These are phyloP conservation scores for Zeus faber DNA, from an alignment of 2,113 vertebrate species.

Conservation along the genomic window DNA sequence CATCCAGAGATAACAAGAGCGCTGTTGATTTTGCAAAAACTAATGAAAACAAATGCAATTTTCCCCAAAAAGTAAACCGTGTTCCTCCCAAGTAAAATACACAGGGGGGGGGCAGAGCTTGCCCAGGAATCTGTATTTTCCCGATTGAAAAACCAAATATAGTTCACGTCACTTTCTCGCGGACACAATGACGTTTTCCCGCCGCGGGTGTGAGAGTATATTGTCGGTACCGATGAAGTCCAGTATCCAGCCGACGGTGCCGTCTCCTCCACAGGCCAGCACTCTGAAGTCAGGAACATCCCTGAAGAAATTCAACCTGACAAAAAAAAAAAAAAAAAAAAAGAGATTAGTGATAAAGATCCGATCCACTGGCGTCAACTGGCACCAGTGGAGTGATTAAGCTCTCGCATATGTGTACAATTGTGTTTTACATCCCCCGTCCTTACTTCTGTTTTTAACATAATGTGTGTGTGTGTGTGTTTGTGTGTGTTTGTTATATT, in stretches of 20 bases:
- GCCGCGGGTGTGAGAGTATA: neutral
- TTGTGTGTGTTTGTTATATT: no score
- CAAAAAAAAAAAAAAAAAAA: no score
- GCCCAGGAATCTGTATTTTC: neutral
- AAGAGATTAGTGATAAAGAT: no score
- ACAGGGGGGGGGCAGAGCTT: no score
- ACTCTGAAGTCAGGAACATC: constrained; percentile 90
- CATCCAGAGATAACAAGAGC: constrained; percentile 28
- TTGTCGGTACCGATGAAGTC: constrained; percentile 87
- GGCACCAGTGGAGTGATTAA: no score
- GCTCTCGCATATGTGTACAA: neutral
- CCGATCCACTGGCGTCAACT: no score
- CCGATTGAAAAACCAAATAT: neutral
- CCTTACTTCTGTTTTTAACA: no score
- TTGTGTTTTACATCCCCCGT: neutral
- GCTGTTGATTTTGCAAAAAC: constrained; percentile 27
- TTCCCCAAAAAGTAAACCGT: no score
- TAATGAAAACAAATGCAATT: constrained; percentile 45
- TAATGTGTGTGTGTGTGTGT: no score
- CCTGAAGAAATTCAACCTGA: constrained; percentile 92
- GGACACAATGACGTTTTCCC: neutral
- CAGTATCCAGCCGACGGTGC: constrained; percentile 95
- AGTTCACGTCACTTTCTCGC: neutral
- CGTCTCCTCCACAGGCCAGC: constrained; percentile 91
- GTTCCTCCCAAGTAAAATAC: no score